Evolutionary conservation across 2,113 vertebrate species (phyloP), one percentile per base, ranked within the genome.

Genomic region (Entosphenus tridentatus): DNA sequence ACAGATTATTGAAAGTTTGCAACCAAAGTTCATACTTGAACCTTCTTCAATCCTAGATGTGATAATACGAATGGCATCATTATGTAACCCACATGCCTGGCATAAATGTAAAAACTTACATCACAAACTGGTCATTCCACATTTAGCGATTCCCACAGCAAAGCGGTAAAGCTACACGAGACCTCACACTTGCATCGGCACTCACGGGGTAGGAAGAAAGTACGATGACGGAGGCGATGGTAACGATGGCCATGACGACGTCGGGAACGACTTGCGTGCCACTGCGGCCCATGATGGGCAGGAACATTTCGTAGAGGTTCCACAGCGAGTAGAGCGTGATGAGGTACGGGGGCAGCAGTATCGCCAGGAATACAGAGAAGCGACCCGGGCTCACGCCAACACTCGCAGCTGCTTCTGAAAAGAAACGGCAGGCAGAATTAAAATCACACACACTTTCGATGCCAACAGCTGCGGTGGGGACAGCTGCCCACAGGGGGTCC

Each of bases 221-320:
- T 72, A 93, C 79, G 74, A 87, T 75, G 12, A 83, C 82, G 70
- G 82, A 77, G 67, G 81, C 69, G 67, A 85, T 85, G 72, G 91
- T 78, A 68, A 95, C 78, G 71, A 81, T 78, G 21, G 87, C 88
- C 75, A 96, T 71, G 56, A 95, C 82, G 70, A 87, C 70, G 69
- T 98, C 93, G 0, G 93, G 88, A 12, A 83, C 88, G 56, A 92
- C 88, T 78, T 95, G 88, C 0, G 91, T 87, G 70, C 90, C 90
- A 14, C 87, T 95, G 71, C 91, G 87, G 8, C 93, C 93, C 77
- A 95, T 83, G 71, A 96, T 91, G 68, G 93, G 93, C 0, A 85
- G 86, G 73, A 98, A 93, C 80, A 98, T 93, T 78, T 96, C 93
- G 79, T 95, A 96, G 56, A 95, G 82, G 55, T 87, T 83, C 87